Percentiles rank a stretch among this genome's conserved stretches.
phyloP scores from a whole-genome alignment of 1,140 invertebrate genomes.

The Pseudomyrmex pallidus region DNA sequence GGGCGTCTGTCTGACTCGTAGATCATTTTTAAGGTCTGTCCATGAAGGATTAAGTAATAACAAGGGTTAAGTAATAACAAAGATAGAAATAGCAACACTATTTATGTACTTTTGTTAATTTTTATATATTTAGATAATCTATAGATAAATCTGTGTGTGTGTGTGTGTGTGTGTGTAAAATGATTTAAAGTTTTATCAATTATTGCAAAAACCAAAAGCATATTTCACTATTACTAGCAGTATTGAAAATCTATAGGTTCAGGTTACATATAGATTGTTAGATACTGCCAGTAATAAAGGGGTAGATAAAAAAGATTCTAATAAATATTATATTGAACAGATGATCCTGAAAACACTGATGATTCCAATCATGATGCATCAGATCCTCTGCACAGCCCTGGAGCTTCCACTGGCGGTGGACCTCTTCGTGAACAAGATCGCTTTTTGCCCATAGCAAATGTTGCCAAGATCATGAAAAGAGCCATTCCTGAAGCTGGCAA shows the following conservation, averaged over 20 bases:
- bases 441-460: constrained; percentile 99
- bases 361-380: constrained; percentile 88
- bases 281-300: not conserved
- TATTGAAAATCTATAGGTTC: constrained; percentile 22
- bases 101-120: too few species aligned
- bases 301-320: constrained; percentile 16
- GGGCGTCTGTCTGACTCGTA: too few species aligned
- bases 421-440: constrained; percentile 95
- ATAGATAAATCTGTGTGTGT: too few species aligned
- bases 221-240: constrained; percentile 25
- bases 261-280: not conserved
- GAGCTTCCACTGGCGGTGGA: constrained; percentile 83
- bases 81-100: too few species aligned
- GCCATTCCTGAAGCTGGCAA: constrained; percentile 98
- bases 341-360: constrained; percentile 89
- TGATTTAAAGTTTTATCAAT: not conserved
- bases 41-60: too few species aligned
- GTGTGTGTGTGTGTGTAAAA: not conserved
- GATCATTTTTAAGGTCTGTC: too few species aligned
- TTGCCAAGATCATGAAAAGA: constrained; percentile 99
- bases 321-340: constrained; percentile 64
- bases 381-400: constrained; percentile 85
- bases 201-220: not conserved
- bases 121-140: too few species aligned
- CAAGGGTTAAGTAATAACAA: too few species aligned